Evolutionary conservation across 1,140 invertebrate genomes (phyloP), one percentile per base, ranked within the genome.

Genomic region (Zaprionus africanus): DNA sequence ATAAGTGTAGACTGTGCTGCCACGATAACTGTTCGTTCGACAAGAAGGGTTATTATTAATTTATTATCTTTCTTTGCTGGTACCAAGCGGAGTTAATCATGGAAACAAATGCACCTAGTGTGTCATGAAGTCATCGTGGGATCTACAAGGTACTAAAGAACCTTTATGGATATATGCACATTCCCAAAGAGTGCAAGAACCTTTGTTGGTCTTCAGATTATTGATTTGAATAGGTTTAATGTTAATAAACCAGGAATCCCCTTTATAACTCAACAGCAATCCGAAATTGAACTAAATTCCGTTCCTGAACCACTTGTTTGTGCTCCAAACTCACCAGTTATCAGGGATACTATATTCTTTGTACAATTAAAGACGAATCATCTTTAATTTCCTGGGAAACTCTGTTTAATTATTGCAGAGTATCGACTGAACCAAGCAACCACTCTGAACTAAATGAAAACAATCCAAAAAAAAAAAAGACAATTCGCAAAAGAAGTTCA

Each of bases 51-150:
- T 26, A 13, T 31, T 28, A 56, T 31, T 56, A 31, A 26, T 31
- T 24, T 15, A 56, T 56, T 56, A 56, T 56, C 53, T 56, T 6
- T 17, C 1, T 56, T 56, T 56, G n/a, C 26, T 26, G 15, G 26
- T 9, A 56, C 13, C 31, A 34, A 34, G 9, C 31, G 31, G 31
- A 34, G 9, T 11, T 26, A 7, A 13, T 1, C 15, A 19, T 17
- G 19, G 22, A 19, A 49, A 12, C 9, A 12, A 22, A 22, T 22
- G 11, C 5, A 51, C 46, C 46, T 19, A 51, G 46, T 51, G 17
- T 13, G 19, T 3, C 17, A 49, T 49, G 17, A 19, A 49, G 43
- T 49, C 43, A 49, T 19, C 17, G 19, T 19, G 5, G 38, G 15
- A 6, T 41, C 5, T 2, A 41, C 38, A n/a, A 15, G 5, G 5